Percentiles rank a stretch among this genome's conserved stretches.
Conservation (phyloP, 2,888 invertebrate species). For the Hypercompe scribonia region DNA sequence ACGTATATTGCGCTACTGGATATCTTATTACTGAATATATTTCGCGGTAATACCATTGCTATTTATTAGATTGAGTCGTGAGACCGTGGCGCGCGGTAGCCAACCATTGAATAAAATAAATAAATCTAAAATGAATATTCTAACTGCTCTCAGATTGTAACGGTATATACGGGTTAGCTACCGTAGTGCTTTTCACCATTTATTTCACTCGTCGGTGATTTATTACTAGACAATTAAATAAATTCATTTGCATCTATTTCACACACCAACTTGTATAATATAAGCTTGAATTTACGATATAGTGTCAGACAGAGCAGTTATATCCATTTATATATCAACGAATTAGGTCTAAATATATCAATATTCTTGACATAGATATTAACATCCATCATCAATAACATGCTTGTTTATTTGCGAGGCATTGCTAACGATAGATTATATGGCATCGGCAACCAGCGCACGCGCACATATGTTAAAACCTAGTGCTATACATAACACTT, state of each 20-base stretch:
- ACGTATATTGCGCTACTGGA: constrained; percentile 73
- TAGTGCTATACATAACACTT: constrained; percentile 57
- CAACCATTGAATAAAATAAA: constrained; percentile 73
- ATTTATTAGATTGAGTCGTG: constrained; percentile 86
- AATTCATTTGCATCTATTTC: constrained; percentile 24
- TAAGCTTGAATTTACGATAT: constrained; percentile 32
- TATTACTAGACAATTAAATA: constrained; percentile 24
- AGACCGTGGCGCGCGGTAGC: constrained; percentile 76
- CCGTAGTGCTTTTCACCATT: constrained; percentile 32
- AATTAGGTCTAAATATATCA: constrained; percentile 47
- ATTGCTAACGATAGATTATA: constrained; percentile 58
- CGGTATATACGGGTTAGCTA: constrained; percentile 56
- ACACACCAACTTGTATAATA: constrained; percentile 19
- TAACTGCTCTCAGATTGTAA: constrained; percentile 58
- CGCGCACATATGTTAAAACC: constrained; percentile 41
- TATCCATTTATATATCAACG: constrained; percentile 37
- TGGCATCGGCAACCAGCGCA: constrained; percentile 56
- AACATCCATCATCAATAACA: constrained; percentile 51
- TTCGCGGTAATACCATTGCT: constrained; percentile 73
- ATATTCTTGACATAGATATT: constrained; percentile 46
- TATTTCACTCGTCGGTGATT: constrained; percentile 31
- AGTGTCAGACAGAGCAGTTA: constrained; percentile 31
- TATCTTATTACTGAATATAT: constrained; percentile 81
- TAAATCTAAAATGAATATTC: constrained; percentile 71
- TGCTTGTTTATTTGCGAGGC: constrained; percentile 56